Conservation (phyloP, 2,113 vertebrate species). For the Panurus biarmicus region DNA sequence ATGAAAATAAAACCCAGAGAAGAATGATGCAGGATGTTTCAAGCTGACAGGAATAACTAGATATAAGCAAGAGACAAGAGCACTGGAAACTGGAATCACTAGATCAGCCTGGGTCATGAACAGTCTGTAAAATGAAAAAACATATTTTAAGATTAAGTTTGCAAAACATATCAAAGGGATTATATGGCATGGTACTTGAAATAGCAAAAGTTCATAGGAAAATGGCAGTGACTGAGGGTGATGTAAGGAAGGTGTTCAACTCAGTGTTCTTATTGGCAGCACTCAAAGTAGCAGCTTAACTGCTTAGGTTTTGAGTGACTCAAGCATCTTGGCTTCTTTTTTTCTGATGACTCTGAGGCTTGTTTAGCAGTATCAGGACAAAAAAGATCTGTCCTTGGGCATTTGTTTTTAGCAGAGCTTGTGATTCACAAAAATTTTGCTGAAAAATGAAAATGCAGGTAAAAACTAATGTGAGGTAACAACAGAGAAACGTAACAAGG, state of each 20-base stretch:
- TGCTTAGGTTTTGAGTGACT: background rate
- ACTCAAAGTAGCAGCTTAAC: background rate
- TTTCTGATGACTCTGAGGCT: background rate
- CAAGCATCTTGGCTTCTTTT: background rate
- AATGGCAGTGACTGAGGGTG: background rate
- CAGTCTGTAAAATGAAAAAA: background rate
- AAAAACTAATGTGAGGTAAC: background rate
- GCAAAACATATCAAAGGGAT: background rate
- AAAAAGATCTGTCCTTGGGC: background rate
- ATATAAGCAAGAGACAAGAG: background rate
- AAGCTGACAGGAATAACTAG: background rate
- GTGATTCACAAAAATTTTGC: background rate
- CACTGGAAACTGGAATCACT: background rate
- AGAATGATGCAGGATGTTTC: background rate
- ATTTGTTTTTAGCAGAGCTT: background rate
- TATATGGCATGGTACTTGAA: background rate
- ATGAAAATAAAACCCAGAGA: background rate
- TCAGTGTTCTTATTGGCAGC: background rate
- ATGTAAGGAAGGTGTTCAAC: background rate
- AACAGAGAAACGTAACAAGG: background rate
- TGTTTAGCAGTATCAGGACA: background rate
- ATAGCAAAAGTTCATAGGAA: background rate
- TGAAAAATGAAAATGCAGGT: background rate
- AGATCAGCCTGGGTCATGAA: background rate
- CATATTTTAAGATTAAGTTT: background rate